Percentiles rank a stretch among this genome's conserved stretches.
Evolutionary conservation across 2,797 vertebrate genomes (phyloP).

Genomic region (Coluber constrictor): DNA sequence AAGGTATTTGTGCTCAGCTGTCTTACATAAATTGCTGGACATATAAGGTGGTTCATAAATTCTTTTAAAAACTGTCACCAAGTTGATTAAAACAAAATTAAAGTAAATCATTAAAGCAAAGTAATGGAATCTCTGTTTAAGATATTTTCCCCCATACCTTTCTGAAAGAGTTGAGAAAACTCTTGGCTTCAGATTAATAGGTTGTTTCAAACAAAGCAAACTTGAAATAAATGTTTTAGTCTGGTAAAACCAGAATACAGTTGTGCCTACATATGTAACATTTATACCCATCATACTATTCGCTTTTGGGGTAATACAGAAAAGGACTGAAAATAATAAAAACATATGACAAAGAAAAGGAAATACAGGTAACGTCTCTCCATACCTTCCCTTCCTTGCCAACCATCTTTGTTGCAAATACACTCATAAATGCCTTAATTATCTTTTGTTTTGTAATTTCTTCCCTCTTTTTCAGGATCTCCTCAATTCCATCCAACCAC

Average conservation of each 20-base stretch:
- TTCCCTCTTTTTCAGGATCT: background rate
- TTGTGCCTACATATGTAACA: background rate
- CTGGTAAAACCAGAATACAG: background rate
- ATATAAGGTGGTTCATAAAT: too few species aligned
- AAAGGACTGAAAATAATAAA: background rate
- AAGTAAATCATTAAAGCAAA: background rate
- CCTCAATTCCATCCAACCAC: background rate
- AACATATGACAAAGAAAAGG: background rate
- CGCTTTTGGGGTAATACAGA: background rate
- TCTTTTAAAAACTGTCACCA: background rate
- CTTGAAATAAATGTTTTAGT: background rate
- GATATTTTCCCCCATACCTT: background rate
- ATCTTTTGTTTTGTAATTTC: background rate
- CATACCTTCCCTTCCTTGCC: background rate
- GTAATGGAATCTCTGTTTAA: background rate
- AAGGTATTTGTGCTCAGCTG: background rate
- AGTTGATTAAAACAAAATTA: background rate
- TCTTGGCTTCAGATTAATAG: background rate
- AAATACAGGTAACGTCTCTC: background rate
- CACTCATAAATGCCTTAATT: background rate
- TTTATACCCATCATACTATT: background rate
- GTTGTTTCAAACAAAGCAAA: background rate
- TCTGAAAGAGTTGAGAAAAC: background rate
- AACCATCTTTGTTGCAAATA: background rate
- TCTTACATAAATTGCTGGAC: background rate